These are phyloP conservation scores for Ictidomys tridecemlineatus DNA, from an alignment of 2,113 vertebrate genomes.

Conservation along the genomic window DNA sequence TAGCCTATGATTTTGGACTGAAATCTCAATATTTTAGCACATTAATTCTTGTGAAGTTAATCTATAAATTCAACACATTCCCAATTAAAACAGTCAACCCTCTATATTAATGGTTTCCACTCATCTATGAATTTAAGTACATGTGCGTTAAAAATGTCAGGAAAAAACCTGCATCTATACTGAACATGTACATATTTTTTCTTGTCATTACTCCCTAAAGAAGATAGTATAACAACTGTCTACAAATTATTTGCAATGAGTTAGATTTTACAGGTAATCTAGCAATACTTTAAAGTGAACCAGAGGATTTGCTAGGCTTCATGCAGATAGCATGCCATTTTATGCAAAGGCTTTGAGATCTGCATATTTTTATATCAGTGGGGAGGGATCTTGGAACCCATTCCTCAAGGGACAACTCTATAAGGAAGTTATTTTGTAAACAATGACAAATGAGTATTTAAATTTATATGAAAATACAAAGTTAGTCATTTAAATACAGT, in stretches of 20 bases:
- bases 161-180: not conserved
- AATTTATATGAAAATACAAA: not conserved
- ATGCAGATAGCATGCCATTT: too few species aligned
- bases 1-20: not conserved
- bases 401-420: not conserved
- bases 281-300: too few species aligned
- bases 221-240: not conserved
- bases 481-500: not conserved
- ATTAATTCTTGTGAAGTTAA: not conserved
- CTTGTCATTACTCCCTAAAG: not conserved
- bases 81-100: not conserved
- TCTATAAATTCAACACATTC: not conserved
- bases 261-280: not conserved
- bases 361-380: not conserved
- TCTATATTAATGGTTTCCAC: not conserved
- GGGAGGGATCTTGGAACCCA: not conserved
- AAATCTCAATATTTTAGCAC: not conserved
- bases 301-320: too few species aligned
- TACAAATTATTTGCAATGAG: not conserved
- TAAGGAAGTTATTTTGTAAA: not conserved
- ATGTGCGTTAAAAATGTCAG: not conserved
- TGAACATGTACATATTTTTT: not conserved
- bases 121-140: not conserved
- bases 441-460: not conserved
- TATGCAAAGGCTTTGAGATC: not conserved